Percentiles rank a stretch among this genome's conserved stretches.
phyloP scores from a whole-genome alignment of 2,888 invertebrate genomes.

The Dione juno region DNA sequence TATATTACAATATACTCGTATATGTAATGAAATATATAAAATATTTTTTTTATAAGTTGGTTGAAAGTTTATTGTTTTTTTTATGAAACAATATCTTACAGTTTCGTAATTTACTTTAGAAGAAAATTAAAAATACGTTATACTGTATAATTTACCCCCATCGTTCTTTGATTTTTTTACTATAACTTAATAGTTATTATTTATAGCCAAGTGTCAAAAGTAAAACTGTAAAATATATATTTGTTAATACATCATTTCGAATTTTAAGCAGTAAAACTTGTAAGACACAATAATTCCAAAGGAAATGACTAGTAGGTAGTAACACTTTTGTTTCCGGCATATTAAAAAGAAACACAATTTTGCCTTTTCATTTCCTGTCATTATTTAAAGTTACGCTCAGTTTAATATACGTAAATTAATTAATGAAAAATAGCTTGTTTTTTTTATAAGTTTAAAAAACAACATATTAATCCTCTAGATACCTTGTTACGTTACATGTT shows the following conservation, averaged over 20 bases:
- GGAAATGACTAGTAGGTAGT: slow-evolving; percentile 5
- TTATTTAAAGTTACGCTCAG: slow-evolving; percentile 23
- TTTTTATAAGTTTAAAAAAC: neutral
- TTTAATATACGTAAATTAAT: slow-evolving; percentile 1
- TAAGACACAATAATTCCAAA: neutral
- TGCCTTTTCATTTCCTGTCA: slow-evolving; percentile 28
- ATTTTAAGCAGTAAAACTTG: neutral
- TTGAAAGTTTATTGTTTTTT: no score
- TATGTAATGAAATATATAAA: no score
- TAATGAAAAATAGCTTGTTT: neutral
- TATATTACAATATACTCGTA: no score
- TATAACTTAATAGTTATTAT: neutral
- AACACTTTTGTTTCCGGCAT: slow-evolving; percentile 16
- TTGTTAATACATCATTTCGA: neutral
- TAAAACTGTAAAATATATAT: no score
- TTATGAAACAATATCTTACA: no score
- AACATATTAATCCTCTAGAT: neutral
- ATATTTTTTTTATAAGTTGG: no score
- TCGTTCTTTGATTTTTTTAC: no score
- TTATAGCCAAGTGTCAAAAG: neutral
- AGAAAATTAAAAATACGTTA: no score
- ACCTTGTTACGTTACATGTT: neutral
- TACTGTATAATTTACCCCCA: no score
- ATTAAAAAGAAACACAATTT: neutral
- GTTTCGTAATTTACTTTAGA: no score